These are phyloP conservation scores for Enteromius argenteus DNA, from an alignment of 2,797 vertebrate species.

Conservation along the genomic window DNA sequence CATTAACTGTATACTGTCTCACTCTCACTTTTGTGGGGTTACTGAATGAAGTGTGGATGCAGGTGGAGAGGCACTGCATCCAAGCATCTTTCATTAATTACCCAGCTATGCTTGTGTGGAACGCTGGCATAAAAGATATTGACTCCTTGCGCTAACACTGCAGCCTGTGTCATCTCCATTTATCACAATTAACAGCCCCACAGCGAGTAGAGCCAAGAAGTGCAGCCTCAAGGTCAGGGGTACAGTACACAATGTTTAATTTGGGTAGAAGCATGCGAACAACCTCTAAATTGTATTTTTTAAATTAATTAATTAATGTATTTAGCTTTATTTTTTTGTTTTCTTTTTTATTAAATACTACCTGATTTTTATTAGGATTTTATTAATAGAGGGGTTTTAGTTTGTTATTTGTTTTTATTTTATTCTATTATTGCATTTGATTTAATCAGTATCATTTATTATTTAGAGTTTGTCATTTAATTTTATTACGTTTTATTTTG, in stretches of 20 bases:
- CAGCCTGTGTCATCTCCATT: constrained; percentile 48
- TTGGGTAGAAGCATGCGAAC: neutral
- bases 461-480: too few species aligned
- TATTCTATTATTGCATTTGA: neutral
- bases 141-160: constrained; percentile 44
- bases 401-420: neutral
- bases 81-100: constrained; percentile 52
- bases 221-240: constrained; percentile 49
- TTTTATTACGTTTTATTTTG: too few species aligned
- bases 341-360: too few species aligned
- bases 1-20: neutral
- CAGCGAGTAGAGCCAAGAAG: constrained; percentile 21
- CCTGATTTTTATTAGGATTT: too few species aligned
- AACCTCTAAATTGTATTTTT: neutral
- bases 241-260: neutral
- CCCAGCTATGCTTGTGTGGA: constrained; percentile 33
- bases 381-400: too few species aligned
- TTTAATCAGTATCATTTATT: neutral
- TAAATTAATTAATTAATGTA: neutral
- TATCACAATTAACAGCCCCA: constrained; percentile 55
- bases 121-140: constrained; percentile 46
- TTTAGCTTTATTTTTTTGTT: too few species aligned
- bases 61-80: constrained; percentile 20
- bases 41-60: constrained; percentile 32
- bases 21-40: constrained; percentile 4